Evolutionary conservation across 35 echinoderm and acorn worm species (phyloP).

Genomic region (Strongylocentrotus purpuratus): DNA sequence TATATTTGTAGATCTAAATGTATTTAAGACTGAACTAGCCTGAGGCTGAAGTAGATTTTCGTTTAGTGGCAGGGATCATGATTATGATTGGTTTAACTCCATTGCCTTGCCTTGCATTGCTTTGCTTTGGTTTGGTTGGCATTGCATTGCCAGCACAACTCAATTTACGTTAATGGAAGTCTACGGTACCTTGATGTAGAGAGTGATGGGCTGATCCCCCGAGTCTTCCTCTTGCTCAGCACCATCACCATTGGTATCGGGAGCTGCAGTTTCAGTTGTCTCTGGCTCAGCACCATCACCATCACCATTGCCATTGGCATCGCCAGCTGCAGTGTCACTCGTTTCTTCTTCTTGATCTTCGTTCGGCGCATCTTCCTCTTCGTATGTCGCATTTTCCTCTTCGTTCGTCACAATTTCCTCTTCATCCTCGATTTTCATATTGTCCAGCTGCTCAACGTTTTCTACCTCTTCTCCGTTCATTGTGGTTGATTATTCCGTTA

Average conservation of each 20-base stretch:
- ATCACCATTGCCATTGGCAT: too few relatives aligned
- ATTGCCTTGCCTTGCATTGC: too few relatives aligned
- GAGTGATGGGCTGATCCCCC: not conserved
- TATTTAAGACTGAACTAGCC: too few relatives aligned
- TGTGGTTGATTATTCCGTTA: conserved; percentile 9
- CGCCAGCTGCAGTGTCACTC: not conserved
- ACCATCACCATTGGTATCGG: not conserved
- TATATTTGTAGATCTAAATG: too few relatives aligned
- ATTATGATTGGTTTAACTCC: too few relatives aligned
- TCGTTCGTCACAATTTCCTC: not conserved
- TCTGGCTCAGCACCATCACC: not conserved
- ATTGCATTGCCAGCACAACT: too few relatives aligned
- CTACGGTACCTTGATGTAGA: conserved; percentile 13
- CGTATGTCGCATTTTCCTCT: not conserved
- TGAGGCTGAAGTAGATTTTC: too few relatives aligned
- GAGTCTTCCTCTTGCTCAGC: conserved; percentile 15
- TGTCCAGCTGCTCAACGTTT: not conserved
- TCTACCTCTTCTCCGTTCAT: conserved; percentile 15
- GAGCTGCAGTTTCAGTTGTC: not conserved
- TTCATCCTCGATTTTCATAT: conserved; percentile 11
- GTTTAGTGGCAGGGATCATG: too few relatives aligned
- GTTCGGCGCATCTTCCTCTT: not conserved
- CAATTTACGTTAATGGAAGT: too few relatives aligned
- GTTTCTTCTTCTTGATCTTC: not conserved
- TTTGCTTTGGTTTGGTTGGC: too few relatives aligned